Evolutionary conservation across 2,888 invertebrate genomes (phyloP).

Genomic region (Odontothrips loti): DNA sequence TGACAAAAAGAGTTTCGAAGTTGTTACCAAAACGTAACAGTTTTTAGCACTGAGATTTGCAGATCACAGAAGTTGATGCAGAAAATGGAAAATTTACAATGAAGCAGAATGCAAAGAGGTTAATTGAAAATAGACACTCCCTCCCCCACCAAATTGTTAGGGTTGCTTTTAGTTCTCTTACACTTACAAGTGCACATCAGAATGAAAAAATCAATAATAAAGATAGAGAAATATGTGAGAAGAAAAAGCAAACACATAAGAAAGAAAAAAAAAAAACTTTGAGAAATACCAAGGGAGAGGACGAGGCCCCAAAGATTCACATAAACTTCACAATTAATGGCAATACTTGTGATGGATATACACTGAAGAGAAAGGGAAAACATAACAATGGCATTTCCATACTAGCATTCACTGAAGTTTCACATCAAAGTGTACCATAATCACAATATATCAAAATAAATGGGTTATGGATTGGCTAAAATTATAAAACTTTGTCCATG

Average conservation of each 20-base stretch:
- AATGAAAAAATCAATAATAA: not conserved
- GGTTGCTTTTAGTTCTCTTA: too few species aligned
- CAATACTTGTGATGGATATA: too few species aligned
- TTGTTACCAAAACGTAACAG: too few species aligned
- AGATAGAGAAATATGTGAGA: not conserved
- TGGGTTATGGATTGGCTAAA: not conserved
- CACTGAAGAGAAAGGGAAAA: too few species aligned
- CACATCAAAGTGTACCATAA: too few species aligned
- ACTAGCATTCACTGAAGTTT: too few species aligned
- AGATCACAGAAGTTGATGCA: not conserved
- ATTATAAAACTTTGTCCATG: conserved; percentile 1
- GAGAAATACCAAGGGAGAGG: not conserved
- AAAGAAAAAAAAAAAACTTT: not conserved
- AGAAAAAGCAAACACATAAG: not conserved
- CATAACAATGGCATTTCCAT: too few species aligned
- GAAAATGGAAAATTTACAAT: not conserved
- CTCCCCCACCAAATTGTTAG: too few species aligned
- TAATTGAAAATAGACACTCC: too few species aligned
- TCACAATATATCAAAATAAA: not conserved
- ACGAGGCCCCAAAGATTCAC: not conserved
- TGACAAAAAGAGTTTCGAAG: too few species aligned
- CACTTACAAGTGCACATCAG: too few species aligned
- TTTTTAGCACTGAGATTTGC: too few species aligned
- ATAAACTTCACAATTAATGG: not conserved
- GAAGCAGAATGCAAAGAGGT: not conserved